Conservation (phyloP, 2,113 vertebrate genomes). For the Phyllostomus hastatus region DNA sequence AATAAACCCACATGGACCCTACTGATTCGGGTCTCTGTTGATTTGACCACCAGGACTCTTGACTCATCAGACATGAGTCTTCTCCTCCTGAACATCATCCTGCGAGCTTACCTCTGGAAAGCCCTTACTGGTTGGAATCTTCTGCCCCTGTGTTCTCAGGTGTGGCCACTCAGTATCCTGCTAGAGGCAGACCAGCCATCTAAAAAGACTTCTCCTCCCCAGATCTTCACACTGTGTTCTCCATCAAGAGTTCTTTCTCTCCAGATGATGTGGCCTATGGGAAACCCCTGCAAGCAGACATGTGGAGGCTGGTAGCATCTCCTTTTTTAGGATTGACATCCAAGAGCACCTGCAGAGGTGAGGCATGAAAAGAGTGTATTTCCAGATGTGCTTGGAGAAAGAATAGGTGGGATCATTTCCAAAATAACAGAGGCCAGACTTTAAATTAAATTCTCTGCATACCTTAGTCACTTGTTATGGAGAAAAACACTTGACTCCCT, state of each 20-base stretch:
- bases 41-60: neutral
- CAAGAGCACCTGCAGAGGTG: neutral
- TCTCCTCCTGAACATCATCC: neutral
- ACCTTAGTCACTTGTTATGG: neutral
- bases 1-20: neutral
- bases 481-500: neutral
- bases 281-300: neutral
- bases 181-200: neutral
- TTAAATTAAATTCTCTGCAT: neutral
- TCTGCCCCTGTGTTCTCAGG: neutral
- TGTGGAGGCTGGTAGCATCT: neutral
- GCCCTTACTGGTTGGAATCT: neutral
- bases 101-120: neutral
- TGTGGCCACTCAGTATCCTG: neutral
- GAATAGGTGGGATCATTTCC: neutral
- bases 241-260: neutral
- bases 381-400: neutral
- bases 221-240: neutral
- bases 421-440: neutral
- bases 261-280: neutral
- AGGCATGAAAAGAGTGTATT: neutral
- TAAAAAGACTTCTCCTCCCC: neutral
- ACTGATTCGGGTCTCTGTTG: neutral
- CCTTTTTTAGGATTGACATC: neutral
- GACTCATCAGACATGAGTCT: too few relatives aligned